These are phyloP conservation scores for Poecile montanus DNA, from an alignment of 2,797 vertebrate species.

Conservation along the genomic window DNA sequence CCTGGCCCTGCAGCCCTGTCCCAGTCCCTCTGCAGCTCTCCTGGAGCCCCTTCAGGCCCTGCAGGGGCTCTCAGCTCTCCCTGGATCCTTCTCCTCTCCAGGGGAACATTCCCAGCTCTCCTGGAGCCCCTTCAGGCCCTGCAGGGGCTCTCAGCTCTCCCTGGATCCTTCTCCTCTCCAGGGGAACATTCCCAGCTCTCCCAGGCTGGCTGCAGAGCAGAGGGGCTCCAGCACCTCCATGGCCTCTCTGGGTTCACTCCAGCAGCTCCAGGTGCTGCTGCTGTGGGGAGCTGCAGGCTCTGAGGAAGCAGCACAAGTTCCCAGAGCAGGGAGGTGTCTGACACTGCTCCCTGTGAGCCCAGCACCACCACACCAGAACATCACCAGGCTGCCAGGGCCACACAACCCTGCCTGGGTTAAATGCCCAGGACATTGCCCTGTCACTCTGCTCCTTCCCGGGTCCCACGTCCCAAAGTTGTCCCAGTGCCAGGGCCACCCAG, in stretches of 20 bases:
- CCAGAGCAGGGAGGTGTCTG: not conserved
- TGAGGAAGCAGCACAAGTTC: not conserved
- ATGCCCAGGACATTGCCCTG: not conserved
- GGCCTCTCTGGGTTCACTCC: not conserved
- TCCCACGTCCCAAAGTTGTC: not conserved
- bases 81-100: rapidly evolving
- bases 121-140: not conserved
- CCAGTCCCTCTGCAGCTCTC: not conserved
- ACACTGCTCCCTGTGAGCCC: rapidly evolving
- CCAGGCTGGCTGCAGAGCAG: not conserved
- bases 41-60: not conserved
- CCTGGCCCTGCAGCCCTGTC: not conserved
- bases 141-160: not conserved
- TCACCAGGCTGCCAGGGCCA: rapidly evolving
- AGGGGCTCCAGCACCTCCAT: not conserved
- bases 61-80: not conserved
- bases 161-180: rapidly evolving
- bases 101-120: rapidly evolving
- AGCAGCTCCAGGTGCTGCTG: not conserved
- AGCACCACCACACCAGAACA: not conserved
- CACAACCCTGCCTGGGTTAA: not conserved
- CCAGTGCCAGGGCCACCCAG: too few relatives aligned
- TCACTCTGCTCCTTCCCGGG: not conserved
- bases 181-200: rapidly evolving
- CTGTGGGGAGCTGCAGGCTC: not conserved